These are phyloP conservation scores for Beris morrisii DNA, from an alignment of 2,888 invertebrate genomes.

Conservation along the genomic window DNA sequence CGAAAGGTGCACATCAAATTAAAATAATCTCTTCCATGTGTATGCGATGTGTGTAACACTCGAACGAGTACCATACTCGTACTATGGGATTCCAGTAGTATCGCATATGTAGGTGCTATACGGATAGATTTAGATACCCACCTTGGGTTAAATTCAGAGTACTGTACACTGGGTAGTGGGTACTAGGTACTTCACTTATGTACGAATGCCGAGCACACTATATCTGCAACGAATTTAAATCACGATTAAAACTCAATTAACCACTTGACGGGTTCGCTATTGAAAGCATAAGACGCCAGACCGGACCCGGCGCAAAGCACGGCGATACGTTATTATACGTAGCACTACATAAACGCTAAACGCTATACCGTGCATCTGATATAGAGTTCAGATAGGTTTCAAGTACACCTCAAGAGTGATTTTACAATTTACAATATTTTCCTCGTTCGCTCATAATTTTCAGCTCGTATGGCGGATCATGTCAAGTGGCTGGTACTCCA, in stretches of 20 bases:
- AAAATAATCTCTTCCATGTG: slow-evolving; percentile 20
- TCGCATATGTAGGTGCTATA: too few species aligned
- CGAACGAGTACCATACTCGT: too few species aligned
- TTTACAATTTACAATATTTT: slow-evolving; percentile 28
- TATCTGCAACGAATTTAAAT: slow-evolving; percentile 35
- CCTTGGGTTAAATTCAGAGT: too few species aligned
- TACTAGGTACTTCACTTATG: too few species aligned
- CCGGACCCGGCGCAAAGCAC: background rate
- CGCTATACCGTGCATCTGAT: slow-evolving; percentile 29
- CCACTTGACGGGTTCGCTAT: slow-evolving; percentile 39
- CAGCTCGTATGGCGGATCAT: slow-evolving; percentile 29
- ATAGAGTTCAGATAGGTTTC: slow-evolving; percentile 28
- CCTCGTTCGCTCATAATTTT: slow-evolving; percentile 32
- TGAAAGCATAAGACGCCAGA: slow-evolving; percentile 38
- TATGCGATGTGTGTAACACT: too few species aligned
- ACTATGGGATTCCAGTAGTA: too few species aligned
- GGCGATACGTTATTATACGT: too few species aligned
- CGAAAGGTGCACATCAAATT: slow-evolving; percentile 27
- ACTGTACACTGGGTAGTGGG: too few species aligned
- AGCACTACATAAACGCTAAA: background rate
- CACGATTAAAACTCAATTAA: slow-evolving; percentile 42
- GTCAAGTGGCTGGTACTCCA: slow-evolving; percentile 21
- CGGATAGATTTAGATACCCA: too few species aligned
- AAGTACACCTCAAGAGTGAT: slow-evolving; percentile 32
- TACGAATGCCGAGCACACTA: slow-evolving; percentile 4